Base-by-base conservation (phyloP, 2,113 vertebrate species). In the Percopsis transmontana region DNA sequence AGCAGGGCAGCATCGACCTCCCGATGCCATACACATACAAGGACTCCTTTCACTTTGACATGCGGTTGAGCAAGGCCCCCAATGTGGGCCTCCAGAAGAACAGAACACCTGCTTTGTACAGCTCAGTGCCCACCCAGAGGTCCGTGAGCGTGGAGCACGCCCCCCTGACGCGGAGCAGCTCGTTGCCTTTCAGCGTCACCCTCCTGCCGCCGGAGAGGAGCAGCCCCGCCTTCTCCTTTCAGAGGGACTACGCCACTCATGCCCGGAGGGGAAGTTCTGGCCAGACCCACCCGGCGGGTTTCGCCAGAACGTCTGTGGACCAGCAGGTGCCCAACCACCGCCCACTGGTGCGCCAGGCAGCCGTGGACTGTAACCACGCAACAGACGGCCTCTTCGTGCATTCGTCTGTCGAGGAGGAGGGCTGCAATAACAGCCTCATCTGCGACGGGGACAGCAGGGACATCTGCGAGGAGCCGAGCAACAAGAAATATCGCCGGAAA, bases 21-120 rank as follows among this genome's bases (percentile, higher is more conserved):
- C 96, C 97, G 3, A 91, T 95, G 96, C 96, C 95, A 0, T 98
- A 98, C 51, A 97, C 95, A 0, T 98, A 96, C 80, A 97, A 97
- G 74, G 96, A 97, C 84, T 98, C 97, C 4, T 99, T 99, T 74
- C 97, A 98, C 82, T 98, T 99, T 66, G 97, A 97, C 72, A 95
- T 99, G 80, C 94, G 83, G 62, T 86, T 77, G 1, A 91, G 80
- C 72, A 94, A 90, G 68, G 85, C 91, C 63, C 88, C 76, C 0
- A 76, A 73, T n/a, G 52, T 71, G n/a, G 74, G 51, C 2, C 53
- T 64, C 47, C 18, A 93, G 21, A 72, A 68, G 90, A 81, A 91
- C 87, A 84, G 41, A 69, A 42, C 91, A 87, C 67, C 92, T 52
- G 12, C n/a, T 80, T 86, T 94, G 72, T 94, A 94, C 82, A 93